Conservation (phyloP, 2,797 vertebrate species). For the Sebastes matsubarae region DNA sequence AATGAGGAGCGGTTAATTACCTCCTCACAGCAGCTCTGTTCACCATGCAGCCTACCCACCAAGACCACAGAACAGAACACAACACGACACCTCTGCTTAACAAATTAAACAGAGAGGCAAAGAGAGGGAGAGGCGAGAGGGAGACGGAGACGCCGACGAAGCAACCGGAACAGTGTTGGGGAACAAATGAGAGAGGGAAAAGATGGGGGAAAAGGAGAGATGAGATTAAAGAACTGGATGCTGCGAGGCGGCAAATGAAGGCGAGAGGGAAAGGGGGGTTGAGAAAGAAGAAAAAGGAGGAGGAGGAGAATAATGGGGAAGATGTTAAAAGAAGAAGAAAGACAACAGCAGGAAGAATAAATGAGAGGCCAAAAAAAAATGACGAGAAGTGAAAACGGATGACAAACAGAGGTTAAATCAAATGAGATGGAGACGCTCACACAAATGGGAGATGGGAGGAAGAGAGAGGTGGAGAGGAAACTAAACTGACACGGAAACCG, state of each 20-base stretch:
- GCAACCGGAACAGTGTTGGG: not conserved
- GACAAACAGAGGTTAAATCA: constrained; percentile 21
- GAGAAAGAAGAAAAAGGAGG: not conserved
- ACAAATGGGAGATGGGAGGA: not conserved
- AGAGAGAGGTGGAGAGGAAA: constrained; percentile 13
- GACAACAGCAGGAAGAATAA: constrained; percentile 1
- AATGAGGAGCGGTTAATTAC: constrained; percentile 72
- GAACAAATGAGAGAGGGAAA: constrained; percentile 11
- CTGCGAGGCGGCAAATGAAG: not conserved
- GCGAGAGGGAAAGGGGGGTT: not conserved
- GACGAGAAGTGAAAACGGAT: constrained; percentile 2
- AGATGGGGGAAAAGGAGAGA: not conserved
- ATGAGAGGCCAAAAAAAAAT: constrained; percentile 9
- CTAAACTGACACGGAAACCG: constrained; percentile 36
- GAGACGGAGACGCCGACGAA: not conserved
- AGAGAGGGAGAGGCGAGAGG: not conserved
- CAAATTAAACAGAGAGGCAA: constrained; percentile 46
- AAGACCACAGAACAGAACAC: constrained; percentile 58
- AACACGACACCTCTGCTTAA: constrained; percentile 63
- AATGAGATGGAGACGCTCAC: not conserved
- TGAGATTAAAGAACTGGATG: constrained; percentile 1
- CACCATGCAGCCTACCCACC: constrained; percentile 52
- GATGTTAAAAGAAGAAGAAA: not conserved
- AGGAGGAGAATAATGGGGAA: not conserved
- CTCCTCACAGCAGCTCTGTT: constrained; percentile 56